Evolutionary conservation across 2,888 invertebrate species (phyloP).

Genomic region (Coremacera marginata): DNA sequence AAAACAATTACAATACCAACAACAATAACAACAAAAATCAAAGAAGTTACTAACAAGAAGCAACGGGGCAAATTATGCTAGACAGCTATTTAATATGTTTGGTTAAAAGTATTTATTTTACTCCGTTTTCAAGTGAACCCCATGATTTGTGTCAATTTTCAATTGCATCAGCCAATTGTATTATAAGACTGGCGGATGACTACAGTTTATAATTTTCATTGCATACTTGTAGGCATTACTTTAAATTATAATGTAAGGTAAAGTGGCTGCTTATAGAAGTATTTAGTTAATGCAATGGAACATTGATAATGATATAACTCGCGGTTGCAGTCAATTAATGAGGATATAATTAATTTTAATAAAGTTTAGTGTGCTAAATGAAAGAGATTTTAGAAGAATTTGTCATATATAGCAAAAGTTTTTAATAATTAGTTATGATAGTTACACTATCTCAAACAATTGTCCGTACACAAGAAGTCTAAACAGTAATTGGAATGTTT

Average conservation of each 20-base stretch:
- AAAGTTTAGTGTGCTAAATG: too few relatives aligned
- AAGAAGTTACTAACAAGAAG: slow-evolving; percentile 6
- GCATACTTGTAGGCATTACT: slow-evolving; percentile 10
- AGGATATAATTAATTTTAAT: too few relatives aligned
- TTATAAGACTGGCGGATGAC: background rate
- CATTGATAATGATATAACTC: too few relatives aligned
- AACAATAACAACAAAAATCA: slow-evolving; percentile 15
- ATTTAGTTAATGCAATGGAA: too few relatives aligned
- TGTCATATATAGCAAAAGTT: too few relatives aligned
- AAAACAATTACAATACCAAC: slow-evolving; percentile 12
- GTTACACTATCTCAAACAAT: too few relatives aligned
- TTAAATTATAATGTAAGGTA: background rate
- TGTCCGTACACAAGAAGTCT: too few relatives aligned
- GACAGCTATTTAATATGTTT: slow-evolving; percentile 32
- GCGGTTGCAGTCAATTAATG: too few relatives aligned
- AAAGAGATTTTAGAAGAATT: too few relatives aligned
- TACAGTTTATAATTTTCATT: background rate
- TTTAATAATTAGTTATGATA: too few relatives aligned
- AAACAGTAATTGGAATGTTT: too few relatives aligned
- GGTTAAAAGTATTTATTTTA: background rate
- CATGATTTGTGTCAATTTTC: background rate
- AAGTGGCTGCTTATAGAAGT: background rate
- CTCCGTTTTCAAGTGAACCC: background rate
- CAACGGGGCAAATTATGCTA: slow-evolving; percentile 6
- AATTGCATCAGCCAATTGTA: background rate